Base-by-base conservation (phyloP, 2,797 vertebrate genomes). In the Helicolenus hilgendorfi region DNA sequence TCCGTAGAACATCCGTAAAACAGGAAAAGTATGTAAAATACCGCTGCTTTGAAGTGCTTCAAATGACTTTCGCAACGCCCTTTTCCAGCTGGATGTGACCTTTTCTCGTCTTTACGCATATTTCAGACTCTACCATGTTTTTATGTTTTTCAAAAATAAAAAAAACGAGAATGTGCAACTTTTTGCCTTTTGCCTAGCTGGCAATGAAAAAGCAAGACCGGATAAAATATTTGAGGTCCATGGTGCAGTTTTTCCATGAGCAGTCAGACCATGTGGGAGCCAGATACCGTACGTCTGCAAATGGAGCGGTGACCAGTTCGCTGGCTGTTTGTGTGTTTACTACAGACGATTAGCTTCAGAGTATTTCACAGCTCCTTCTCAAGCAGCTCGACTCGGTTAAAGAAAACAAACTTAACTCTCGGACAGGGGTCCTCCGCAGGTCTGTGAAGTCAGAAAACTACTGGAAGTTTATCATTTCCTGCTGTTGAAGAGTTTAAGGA, bases 321-420 rank as follows among this genome's bases (percentile, higher is more conserved):
- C 49, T 71, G 4, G 27, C 75, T 72, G 83, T 88, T 89, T 79
- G 84, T 86, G 80, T 86, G 85, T 92, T 90, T 87, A 81, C 87
- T 89, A 64, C 87, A 79, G 81, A 1, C 60, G 3, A 79, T 88
- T 89, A 88, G 60, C 71, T 77, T 7, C 86, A 7, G 14, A 72
- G 72, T 62, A 10, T 76, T 87, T 90, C 11, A 82, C 82, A 65
- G 79, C 83, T 77, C 58, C 27, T 63, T 79, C 78, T 77, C 4
- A 55, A 85, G 77, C 56, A 72, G 77, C 65, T 64, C 58, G 1
- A 67, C 59, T 83, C 62, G 1, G 11, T 56, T 33, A 15, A 26
- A 78, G 62, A 78, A 62, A 85, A 80, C 68, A 79, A 68, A 71
- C 35, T 58, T 1, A 0, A n/a, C 4, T 81, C 59, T 84, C 62